Conservation (phyloP, 2,888 invertebrate species). For the Drosophila incognita region DNA sequence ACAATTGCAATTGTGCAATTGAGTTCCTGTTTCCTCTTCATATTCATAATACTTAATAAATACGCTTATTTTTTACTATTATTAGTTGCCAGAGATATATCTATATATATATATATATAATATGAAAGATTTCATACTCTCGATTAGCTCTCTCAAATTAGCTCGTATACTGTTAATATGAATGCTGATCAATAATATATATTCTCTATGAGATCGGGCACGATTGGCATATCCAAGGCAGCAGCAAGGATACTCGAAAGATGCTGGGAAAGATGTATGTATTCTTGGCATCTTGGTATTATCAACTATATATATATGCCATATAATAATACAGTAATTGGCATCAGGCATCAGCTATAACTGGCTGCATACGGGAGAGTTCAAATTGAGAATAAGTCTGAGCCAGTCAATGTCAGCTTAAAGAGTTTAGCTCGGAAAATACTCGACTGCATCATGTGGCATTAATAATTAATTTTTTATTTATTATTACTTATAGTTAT, state of each 20-base stretch:
- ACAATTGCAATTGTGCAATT: conserved; percentile 9
- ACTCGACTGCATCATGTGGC: background rate
- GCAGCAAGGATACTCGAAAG: background rate
- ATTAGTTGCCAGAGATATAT: too few relatives aligned
- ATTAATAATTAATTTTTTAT: background rate
- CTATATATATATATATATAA: too few relatives aligned
- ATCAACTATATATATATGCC: background rate
- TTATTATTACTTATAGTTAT: background rate
- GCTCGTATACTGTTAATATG: background rate
- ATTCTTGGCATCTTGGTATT: background rate
- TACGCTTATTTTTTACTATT: too few relatives aligned
- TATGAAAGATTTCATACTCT: background rate
- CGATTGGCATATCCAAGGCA: background rate
- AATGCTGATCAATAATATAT: background rate
- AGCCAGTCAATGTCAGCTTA: background rate
- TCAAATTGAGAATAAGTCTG: background rate
- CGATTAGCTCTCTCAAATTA: background rate
- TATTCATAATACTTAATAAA: too few relatives aligned
- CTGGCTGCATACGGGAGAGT: background rate
- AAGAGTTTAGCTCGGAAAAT: background rate
- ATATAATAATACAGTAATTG: background rate
- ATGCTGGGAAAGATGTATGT: background rate
- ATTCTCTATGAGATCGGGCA: background rate
- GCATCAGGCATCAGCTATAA: background rate
- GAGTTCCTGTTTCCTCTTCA: conserved; percentile 30